Evolutionary conservation across 2,113 vertebrate species (phyloP), one percentile per base, ranked within the genome.

Genomic region (Uria aalge): DNA sequence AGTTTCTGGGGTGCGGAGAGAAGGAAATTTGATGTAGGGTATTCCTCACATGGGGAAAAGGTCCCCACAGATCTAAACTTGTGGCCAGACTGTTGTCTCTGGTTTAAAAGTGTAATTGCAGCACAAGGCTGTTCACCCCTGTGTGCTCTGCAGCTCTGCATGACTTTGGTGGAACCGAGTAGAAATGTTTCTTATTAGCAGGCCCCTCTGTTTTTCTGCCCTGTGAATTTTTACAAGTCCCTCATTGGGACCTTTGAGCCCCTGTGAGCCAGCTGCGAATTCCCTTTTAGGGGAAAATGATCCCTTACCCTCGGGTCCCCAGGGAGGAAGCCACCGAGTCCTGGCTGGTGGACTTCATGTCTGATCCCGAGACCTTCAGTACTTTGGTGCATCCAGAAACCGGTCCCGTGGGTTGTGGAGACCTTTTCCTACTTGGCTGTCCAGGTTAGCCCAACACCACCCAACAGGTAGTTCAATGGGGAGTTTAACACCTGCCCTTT

Each of bases 401-500:
- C 7, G 38, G 30, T 43, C 62, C 1, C 0, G 0, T 32, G 45
- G 24, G 12, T 24, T 77, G 34, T 21, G 53, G 66, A 78, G 26
- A 45, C 24, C 21, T 63, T 55, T 62, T 56, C 64, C 38, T 36
- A 2, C n/a, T 29, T 40, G 24, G 27, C 59, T 74, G 64, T 16
- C 40, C 20, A 11, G 41, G 21, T 24, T 8, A 21, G 41, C 34
- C 52, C 43, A 74, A 1, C 5, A 4, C 34, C 30, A 5, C 27
- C n/a, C 32, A 12, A 0, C 5, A 2, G 38, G 10, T 48, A 43
- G 21, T 9, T 50, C 62, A 67, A 1, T 5, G 5, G 43, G 38
- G 77, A 2, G 56, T 86, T 69, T 9, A 40, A 14, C 27, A 15
- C 23, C 27, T 0, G 0, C 34, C 14, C 26, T 15, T 55, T 24